These are phyloP conservation scores for Pseudochirops cupreus DNA, from an alignment of 2,797 vertebrate species.

Conservation along the genomic window DNA sequence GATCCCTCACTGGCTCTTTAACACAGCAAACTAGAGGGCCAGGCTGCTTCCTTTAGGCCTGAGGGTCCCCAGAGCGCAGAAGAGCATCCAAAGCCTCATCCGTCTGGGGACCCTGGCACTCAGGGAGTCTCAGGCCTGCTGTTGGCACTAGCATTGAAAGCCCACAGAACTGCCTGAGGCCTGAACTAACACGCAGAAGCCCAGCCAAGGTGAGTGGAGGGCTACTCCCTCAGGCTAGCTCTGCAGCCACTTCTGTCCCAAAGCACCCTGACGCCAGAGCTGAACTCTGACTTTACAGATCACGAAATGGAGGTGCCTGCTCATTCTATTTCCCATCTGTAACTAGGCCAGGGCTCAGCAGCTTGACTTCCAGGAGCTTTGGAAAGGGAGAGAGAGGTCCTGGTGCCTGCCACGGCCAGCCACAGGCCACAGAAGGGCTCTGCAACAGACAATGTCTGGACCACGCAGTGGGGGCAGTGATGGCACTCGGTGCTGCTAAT, in stretches of 20 bases:
- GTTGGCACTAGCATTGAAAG: too few relatives aligned
- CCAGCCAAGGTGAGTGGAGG: too few relatives aligned
- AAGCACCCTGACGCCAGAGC: too few relatives aligned
- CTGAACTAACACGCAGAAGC: rapidly evolving
- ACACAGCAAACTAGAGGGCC: not conserved
- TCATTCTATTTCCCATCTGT: too few relatives aligned
- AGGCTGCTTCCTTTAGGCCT: not conserved
- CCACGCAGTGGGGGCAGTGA: not conserved
- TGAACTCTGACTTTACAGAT: too few relatives aligned
- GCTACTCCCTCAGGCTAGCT: not conserved
- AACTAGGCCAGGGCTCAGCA: not conserved
- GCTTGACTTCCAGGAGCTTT: not conserved
- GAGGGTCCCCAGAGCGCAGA: not conserved
- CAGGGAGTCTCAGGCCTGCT: too few relatives aligned
- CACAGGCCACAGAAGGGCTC: not conserved
- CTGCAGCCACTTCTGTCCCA: not conserved
- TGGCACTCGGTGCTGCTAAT: too few relatives aligned
- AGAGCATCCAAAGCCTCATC: not conserved
- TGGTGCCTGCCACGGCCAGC: too few relatives aligned
- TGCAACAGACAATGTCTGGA: not conserved
- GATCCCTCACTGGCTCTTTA: not conserved
- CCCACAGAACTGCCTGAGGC: too few relatives aligned
- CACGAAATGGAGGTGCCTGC: not conserved
- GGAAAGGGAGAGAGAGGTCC: not conserved
- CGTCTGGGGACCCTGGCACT: not conserved